Percentiles rank a stretch among this genome's conserved stretches.
These are phyloP conservation scores for Guaruba guarouba DNA, from an alignment of 2,113 vertebrate species.

Conservation along the genomic window DNA sequence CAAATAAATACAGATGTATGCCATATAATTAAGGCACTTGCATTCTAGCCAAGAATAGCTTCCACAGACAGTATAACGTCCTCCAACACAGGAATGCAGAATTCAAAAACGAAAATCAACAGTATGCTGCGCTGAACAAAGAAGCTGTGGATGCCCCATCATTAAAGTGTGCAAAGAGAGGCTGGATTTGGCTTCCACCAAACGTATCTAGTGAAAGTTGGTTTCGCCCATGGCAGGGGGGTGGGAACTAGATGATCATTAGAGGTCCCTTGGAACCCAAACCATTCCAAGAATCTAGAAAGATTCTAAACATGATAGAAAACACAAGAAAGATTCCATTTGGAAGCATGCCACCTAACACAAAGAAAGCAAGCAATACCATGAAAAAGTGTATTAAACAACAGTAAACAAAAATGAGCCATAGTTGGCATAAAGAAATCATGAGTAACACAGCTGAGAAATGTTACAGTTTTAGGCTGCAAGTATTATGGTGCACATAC, in stretches of 20 bases:
- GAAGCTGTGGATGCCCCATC: not conserved
- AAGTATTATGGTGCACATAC: not conserved
- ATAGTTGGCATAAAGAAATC: not conserved
- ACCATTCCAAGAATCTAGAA: not conserved
- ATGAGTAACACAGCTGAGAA: not conserved
- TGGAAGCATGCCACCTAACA: not conserved
- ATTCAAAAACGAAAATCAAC: not conserved
- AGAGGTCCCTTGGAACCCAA: not conserved
- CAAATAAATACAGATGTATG: not conserved
- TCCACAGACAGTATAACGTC: not conserved
- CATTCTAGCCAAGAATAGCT: not conserved
- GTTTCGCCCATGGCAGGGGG: fast-evolving
- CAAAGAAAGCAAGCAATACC: not conserved
- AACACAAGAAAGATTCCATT: not conserved
- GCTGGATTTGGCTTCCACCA: not conserved
- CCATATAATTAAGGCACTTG: not conserved
- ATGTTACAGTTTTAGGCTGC: not conserved
- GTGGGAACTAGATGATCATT: not conserved
- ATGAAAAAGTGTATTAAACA: not conserved
- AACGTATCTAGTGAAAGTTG: not conserved
- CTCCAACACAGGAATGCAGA: not conserved
- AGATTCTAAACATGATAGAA: not conserved
- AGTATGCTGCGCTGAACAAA: not conserved
- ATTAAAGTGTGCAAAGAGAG: not conserved
- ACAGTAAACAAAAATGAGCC: not conserved